These are phyloP conservation scores for Dendrolimus pini DNA, from an alignment of 2,888 invertebrate genomes.

Conservation along the genomic window DNA sequence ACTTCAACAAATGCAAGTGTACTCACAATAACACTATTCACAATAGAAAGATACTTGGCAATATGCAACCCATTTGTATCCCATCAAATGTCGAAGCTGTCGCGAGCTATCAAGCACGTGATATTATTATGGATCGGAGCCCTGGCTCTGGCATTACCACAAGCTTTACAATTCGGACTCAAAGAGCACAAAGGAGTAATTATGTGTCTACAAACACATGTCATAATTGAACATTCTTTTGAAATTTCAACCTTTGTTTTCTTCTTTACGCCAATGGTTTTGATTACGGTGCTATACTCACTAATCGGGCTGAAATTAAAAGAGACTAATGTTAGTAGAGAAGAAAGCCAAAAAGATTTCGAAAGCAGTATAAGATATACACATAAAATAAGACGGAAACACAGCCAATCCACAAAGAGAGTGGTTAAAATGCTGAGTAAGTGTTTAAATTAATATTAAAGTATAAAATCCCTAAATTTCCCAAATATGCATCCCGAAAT, in stretches of 20 bases:
- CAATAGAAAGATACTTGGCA: constrained; percentile 83
- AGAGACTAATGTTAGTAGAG: constrained; percentile 54
- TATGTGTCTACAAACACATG: constrained; percentile 67
- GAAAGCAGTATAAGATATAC: constrained; percentile 30
- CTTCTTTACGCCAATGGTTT: constrained; percentile 85
- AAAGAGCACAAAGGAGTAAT: constrained; percentile 46
- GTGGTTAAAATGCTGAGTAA: constrained; percentile 87
- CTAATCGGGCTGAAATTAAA: constrained; percentile 79
- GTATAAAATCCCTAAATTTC: no score
- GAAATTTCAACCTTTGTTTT: constrained; percentile 84
- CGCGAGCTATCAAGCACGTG: constrained; percentile 89
- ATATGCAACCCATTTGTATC: constrained; percentile 80
- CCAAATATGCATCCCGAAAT: no score
- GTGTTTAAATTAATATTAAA: constrained; percentile 21
- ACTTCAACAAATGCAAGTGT: constrained; percentile 88
- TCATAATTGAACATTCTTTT: constrained; percentile 79
- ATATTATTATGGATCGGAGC: constrained; percentile 88
- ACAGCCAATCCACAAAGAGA: constrained; percentile 79
- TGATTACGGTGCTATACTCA: constrained; percentile 84
- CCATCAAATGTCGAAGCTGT: constrained; percentile 92
- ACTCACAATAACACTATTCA: constrained; percentile 89
- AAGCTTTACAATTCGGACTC: constrained; percentile 73
- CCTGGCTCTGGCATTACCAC: constrained; percentile 83
- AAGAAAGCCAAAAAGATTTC: constrained; percentile 32
- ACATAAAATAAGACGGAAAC: constrained; percentile 44